phyloP scores from a whole-genome alignment of 2,888 invertebrate genomes.

The Drosophila koepferae region DNA sequence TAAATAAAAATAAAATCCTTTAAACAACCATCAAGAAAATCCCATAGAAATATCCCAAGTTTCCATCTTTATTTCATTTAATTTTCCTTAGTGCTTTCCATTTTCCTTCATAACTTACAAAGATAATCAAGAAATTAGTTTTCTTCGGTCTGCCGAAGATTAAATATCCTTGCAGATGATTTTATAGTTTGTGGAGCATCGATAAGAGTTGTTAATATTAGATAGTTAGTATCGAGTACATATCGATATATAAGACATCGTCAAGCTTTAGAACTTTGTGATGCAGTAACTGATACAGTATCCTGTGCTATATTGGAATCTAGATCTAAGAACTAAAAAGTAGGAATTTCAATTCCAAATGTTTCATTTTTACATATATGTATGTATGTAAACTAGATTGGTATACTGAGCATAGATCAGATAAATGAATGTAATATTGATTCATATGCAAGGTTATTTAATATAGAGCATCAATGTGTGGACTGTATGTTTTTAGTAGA shows the following conservation, averaged over 20 bases:
- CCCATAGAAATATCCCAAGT: conserved; percentile 25
- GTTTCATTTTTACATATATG: no score
- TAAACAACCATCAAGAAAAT: conserved; percentile 5
- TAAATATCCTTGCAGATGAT: conserved; percentile 16
- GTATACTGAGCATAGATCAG: no score
- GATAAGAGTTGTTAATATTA: background rate
- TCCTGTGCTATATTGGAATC: no score
- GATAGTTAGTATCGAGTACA: no score
- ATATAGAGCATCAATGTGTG: background rate
- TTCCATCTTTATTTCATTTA: conserved; percentile 8
- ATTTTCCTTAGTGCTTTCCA: conserved; percentile 6
- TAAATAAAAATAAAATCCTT: conserved; percentile 3
- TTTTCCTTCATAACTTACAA: conserved; percentile 10
- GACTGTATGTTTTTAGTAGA: conserved; percentile 30
- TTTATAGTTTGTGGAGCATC: background rate
- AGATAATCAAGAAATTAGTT: background rate
- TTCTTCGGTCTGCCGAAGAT: conserved; percentile 19
- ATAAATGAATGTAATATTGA: no score
- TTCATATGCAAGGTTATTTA: conserved; percentile 18
- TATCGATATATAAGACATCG: no score
- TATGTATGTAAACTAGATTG: no score
- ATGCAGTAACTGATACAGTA: no score
- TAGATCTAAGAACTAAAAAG: no score
- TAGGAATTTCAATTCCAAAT: no score
- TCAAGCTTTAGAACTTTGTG: no score